Percentiles rank a stretch among this genome's conserved stretches.
These are phyloP conservation scores for Cosmorhoe ocellata DNA, from an alignment of 2,888 invertebrate species.

Conservation along the genomic window DNA sequence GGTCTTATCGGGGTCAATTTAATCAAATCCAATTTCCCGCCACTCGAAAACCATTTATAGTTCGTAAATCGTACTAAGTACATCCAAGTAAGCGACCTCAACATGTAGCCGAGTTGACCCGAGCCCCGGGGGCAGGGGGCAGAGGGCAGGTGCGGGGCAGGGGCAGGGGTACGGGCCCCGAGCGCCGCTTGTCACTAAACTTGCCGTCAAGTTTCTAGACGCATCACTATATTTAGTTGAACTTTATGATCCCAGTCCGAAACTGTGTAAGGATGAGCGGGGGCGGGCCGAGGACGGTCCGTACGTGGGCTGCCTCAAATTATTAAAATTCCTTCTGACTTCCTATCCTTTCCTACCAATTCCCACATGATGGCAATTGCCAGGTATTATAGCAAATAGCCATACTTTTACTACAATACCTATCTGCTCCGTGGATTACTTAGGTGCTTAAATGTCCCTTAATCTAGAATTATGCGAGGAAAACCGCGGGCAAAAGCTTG, in stretches of 20 bases:
- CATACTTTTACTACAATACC: no score
- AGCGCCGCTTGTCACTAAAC: conserved; percentile 19
- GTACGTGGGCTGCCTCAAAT: background rate
- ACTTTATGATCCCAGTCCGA: conserved; percentile 25
- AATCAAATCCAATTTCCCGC: conserved; percentile 13
- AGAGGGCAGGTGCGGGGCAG: background rate
- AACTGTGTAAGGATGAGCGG: conserved; percentile 12
- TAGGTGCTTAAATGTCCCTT: no score
- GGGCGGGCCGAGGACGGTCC: conserved; percentile 1
- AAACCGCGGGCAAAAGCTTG: no score
- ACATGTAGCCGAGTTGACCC: conserved; percentile 17
- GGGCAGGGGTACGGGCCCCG: background rate
- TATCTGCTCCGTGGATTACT: no score
- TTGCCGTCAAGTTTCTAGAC: conserved; percentile 23
- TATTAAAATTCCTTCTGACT: background rate
- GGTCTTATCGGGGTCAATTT: background rate
- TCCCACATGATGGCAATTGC: no score
- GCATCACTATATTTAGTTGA: conserved; percentile 25
- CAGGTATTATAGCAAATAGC: no score
- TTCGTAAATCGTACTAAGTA: conserved; percentile 13
- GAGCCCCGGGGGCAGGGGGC: background rate
- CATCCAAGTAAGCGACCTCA: conserved; percentile 2
- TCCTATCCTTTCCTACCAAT: no score
- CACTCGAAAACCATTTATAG: conserved; percentile 12
- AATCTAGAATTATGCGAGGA: no score